phyloP scores from a whole-genome alignment of 2,888 invertebrate genomes.

The Embidobia sp. region DNA sequence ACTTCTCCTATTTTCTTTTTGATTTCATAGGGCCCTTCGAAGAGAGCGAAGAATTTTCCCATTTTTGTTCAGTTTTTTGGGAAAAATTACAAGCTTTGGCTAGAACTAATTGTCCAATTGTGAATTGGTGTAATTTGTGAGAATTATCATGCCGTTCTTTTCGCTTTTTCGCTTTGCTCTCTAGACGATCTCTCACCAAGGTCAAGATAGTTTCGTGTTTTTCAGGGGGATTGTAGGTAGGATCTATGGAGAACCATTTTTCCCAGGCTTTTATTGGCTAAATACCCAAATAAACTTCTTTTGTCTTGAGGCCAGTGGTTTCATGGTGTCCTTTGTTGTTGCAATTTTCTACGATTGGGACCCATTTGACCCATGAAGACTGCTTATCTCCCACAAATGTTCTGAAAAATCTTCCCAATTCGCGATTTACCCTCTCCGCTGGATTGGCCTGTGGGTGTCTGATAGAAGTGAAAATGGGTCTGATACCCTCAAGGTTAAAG shows the following conservation, averaged over 20 bases:
- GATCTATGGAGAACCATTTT: background rate
- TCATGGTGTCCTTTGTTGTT: constrained; percentile 45
- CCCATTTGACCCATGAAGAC: constrained; percentile 24
- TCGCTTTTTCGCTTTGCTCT: background rate
- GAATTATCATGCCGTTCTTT: background rate
- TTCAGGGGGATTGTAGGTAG: no score
- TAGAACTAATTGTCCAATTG: background rate
- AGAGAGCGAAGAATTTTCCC: constrained; percentile 1
- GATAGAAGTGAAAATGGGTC: background rate
- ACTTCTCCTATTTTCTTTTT: background rate
- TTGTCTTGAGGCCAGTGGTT: constrained; percentile 16
- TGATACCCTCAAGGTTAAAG: background rate
- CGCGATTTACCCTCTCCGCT: constrained; percentile 4
- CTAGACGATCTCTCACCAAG: background rate
- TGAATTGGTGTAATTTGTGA: background rate
- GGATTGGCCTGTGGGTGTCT: constrained; percentile 10
- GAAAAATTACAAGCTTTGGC: constrained; percentile 1
- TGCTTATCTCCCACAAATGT: background rate
- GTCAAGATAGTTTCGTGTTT: background rate
- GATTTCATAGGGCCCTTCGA: constrained; percentile 7
- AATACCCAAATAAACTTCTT: constrained; percentile 17
- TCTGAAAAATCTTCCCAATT: constrained; percentile 4
- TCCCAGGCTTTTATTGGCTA: constrained; percentile 5
- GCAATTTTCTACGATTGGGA: constrained; percentile 17
- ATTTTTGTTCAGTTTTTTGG: background rate